These are phyloP conservation scores for Alca torda DNA, from an alignment of 2,797 vertebrate genomes.

Conservation along the genomic window DNA sequence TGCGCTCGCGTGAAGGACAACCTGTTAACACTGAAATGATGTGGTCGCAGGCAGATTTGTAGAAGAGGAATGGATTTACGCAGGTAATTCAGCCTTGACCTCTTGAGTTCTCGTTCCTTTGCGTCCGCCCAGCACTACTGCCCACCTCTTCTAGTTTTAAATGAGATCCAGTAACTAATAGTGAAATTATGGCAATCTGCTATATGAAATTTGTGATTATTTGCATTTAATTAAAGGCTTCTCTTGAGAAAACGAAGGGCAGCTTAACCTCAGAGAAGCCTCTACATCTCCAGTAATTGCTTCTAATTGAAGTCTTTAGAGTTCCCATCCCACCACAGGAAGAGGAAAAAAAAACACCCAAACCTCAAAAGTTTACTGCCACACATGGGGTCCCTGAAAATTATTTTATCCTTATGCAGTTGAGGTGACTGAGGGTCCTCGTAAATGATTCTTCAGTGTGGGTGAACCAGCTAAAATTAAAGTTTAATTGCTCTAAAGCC, in stretches of 20 bases:
- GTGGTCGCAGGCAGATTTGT: background rate
- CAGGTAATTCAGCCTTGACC: conserved; percentile 39
- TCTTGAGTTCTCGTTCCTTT: conserved; percentile 30
- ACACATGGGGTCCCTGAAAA: conserved; percentile 23
- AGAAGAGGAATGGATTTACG: background rate
- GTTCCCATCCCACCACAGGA: conserved; percentile 12
- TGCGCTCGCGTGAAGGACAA: background rate
- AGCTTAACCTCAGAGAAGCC: conserved; percentile 64
- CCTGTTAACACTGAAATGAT: background rate
- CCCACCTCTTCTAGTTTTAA: conserved; percentile 40
- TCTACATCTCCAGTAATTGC: conserved; percentile 70
- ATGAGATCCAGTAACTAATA: conserved; percentile 47
- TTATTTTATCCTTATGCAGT: conserved; percentile 48
- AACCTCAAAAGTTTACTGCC: conserved; percentile 52
- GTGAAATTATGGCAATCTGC: conserved; percentile 57
- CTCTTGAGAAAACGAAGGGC: conserved; percentile 68
- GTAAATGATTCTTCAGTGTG: conserved; percentile 11
- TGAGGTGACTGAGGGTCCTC: conserved; percentile 15
- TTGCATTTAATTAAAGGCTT: conserved; percentile 74
- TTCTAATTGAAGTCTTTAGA: conserved; percentile 67
- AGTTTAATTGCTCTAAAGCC: conserved; percentile 46
- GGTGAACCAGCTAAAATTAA: conserved; percentile 51
- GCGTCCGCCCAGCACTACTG: background rate
- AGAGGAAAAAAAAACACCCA: background rate
- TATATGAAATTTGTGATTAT: conserved; percentile 73